These are phyloP conservation scores for Drosophila demipolita DNA, from an alignment of 2,888 invertebrate genomes.

Conservation along the genomic window DNA sequence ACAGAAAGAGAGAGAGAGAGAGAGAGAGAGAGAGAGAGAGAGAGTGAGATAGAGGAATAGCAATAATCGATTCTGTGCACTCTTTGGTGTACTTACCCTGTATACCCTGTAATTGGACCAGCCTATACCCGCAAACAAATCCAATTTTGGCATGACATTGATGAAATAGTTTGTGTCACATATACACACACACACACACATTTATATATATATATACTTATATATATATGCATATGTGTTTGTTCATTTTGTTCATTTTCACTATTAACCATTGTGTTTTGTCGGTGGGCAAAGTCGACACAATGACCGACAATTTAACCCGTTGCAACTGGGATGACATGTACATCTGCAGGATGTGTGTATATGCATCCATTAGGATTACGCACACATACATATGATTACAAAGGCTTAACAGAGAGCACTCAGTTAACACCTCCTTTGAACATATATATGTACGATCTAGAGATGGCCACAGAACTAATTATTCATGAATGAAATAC, in stretches of 20 bases:
- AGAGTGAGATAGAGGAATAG: conserved; percentile 9
- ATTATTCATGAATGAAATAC: neutral
- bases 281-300: neutral
- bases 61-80: conserved; percentile 37
- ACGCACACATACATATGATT: neutral
- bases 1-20: conserved; percentile 1
- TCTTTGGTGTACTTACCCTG: conserved; percentile 4
- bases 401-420: neutral
- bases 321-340: neutral
- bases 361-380: neutral
- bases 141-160: neutral
- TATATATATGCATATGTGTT: neutral
- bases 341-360: neutral
- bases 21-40: neutral
- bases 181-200: neutral
- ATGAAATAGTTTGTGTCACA: neutral
- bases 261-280: neutral
- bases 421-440: neutral
- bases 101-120: conserved; percentile 13
- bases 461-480: neutral
- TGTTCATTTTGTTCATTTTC: neutral
- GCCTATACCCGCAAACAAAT: too few species aligned
- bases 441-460: neutral
- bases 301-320: neutral
- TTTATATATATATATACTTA: neutral